Conservation (phyloP, 1,140 invertebrate species). For the Hylaeus anthracinus region DNA sequence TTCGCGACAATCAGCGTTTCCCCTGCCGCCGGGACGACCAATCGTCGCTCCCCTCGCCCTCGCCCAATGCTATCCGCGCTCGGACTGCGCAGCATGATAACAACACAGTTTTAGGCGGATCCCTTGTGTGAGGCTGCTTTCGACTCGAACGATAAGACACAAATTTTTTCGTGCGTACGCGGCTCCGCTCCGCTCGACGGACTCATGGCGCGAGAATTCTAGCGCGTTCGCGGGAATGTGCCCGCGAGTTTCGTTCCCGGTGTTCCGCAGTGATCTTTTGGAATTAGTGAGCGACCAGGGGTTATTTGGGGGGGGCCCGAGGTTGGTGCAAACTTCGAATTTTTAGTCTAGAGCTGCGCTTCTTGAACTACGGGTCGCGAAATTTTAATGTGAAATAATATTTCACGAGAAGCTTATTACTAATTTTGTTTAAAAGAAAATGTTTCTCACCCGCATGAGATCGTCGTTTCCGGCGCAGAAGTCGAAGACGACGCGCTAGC, state of each 20-base stretch:
- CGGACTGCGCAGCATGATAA: conserved; percentile 55
- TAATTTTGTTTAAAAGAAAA: too few species aligned
- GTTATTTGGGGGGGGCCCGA: too few species aligned
- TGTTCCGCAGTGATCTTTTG: too few species aligned
- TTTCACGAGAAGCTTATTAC: too few species aligned
- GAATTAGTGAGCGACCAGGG: too few species aligned
- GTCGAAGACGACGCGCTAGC: conserved; percentile 64
- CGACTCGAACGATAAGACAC: conserved; percentile 38
- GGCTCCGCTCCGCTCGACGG: too few species aligned
- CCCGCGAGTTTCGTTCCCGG: too few species aligned
- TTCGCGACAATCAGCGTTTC: conserved; percentile 42
- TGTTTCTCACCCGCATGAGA: conserved; percentile 60
- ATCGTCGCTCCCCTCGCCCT: conserved; percentile 44
- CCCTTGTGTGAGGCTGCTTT: conserved; percentile 18
- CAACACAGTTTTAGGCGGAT: conserved; percentile 48
- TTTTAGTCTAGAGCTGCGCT: too few species aligned
- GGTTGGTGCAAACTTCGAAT: too few species aligned
- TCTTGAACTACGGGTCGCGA: too few species aligned
- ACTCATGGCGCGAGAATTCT: conserved; percentile 19
- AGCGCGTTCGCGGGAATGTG: background rate
- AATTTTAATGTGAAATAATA: too few species aligned
- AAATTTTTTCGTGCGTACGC: conserved; percentile 4
- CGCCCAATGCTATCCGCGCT: conserved; percentile 44
- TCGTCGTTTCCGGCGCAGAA: conserved; percentile 55
- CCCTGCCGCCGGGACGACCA: conserved; percentile 40